Evolutionary conservation across 2,797 vertebrate species (phyloP), one percentile per base, ranked within the genome.

Genomic region (Thalassophryne amazonica): DNA sequence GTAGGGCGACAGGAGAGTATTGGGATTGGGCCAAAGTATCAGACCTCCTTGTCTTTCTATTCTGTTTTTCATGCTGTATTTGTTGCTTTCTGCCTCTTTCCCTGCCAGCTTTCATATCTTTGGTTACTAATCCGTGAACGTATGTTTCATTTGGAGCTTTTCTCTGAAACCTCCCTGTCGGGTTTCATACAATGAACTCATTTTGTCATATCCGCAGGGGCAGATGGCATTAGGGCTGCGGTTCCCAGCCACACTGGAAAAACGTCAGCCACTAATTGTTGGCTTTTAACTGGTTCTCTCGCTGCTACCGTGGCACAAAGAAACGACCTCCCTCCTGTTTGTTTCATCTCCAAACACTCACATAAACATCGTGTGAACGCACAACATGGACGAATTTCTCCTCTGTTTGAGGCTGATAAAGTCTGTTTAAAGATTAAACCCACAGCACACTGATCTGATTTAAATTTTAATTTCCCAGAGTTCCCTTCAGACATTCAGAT

Each of bases 391-490:
- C 40, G 56, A 47, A 60, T 43, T 30, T 35, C 17, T 1, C 0
- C 2, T 5, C 14, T 47, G 33, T 42, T 43, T 49, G 35, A 42
- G 27, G 16, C 13, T 23, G 31, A 67, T 60, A 29, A 55, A n/a
- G 47, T 31, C 17, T 25, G 53, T 8, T 17, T 12, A 5, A 11
- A 16, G 6, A 32, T 24, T 50, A 7, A 51, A 56, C 55, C 18
- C n/a, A 18, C n/a, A 15, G 29, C 32, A 10, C 32, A 29, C 25
- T 0, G n/a, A 15, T 32, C 35, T 53, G 33, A 55, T 60, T 37
- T 51, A 36, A 25, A 53, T 45, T 66, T 60, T 24, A 66, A 64
- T 42, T n/a, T n/a, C n/a, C n/a, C n/a, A n/a, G n/a, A n/a, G n/a
- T n/a, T n/a, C n/a, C n/a, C n/a, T n/a, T n/a, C n/a, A n/a, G n/a